A percentile compares a stretch with the other conserved stretches of the same genome.
phyloP scores from a whole-genome alignment of 2,797 vertebrate species.

The Leontopithecus rosalia region DNA sequence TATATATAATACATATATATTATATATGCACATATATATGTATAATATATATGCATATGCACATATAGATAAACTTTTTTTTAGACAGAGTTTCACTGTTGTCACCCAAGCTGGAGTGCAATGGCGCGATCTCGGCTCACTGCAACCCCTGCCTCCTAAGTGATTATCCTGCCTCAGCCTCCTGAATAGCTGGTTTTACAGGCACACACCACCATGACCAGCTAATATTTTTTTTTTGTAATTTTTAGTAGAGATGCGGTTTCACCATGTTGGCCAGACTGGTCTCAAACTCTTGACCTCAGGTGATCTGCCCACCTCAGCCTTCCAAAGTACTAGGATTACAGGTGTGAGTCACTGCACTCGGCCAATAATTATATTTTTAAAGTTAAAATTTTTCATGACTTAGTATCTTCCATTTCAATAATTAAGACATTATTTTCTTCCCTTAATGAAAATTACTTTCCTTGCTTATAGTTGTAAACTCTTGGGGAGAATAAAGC shows the following conservation, averaged over 20 bases:
- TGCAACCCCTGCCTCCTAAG: neutral
- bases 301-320: neutral
- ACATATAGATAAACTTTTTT: neutral
- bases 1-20: too few species aligned
- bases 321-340: neutral
- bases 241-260: neutral
- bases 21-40: too few species aligned
- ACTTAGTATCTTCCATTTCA: neutral
- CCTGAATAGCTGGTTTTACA: neutral
- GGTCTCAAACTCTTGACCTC: neutral
- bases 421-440: neutral
- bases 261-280: neutral
- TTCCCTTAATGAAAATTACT: slow-evolving; percentile 13
- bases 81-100: neutral
- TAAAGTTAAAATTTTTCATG: neutral
- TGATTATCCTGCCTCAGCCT: neutral
- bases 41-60: neutral
- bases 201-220: neutral
- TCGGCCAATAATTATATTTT: neutral
- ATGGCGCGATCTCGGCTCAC: neutral
- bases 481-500: neutral
- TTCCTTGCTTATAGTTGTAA: neutral
- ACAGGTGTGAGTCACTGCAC: neutral
- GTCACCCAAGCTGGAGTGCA: neutral
- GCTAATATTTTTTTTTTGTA: neutral